A percentile compares a stretch with the other conserved stretches of the same genome.
Conservation (phyloP, 2,797 vertebrate genomes). For the Poecilia velifera region DNA sequence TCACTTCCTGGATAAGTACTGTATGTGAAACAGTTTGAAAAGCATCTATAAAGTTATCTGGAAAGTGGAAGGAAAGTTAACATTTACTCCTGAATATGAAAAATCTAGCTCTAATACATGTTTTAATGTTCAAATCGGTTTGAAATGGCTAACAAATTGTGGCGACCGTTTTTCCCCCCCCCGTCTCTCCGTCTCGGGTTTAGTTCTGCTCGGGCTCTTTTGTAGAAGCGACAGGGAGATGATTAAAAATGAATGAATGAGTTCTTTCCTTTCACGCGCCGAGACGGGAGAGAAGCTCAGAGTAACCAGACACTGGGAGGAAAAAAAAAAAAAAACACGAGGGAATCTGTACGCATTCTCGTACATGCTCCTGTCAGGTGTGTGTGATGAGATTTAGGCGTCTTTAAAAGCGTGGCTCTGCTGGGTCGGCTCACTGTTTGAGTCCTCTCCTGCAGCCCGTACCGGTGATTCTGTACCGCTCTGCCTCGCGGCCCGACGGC, state of each 20-base stretch:
- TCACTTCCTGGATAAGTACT: background rate
- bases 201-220: conserved; percentile 22
- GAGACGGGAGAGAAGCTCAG: conserved; percentile 56
- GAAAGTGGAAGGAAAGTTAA: background rate
- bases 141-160: background rate
- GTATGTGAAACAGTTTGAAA: background rate
- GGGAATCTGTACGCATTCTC: conserved; percentile 66
- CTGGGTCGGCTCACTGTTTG: conserved; percentile 29
- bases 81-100: background rate
- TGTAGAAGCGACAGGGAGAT: conserved; percentile 48
- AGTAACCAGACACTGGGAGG: conserved; percentile 76
- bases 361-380: conserved; percentile 58
- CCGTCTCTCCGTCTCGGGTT: conserved; percentile 19
- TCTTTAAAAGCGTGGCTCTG: conserved; percentile 27
- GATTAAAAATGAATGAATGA: conserved; percentile 84
- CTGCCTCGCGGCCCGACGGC: conserved; percentile 57
- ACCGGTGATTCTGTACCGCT: conserved; percentile 73
- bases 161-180: conserved; percentile 16
- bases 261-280: conserved; percentile 80
- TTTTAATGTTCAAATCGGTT: background rate
- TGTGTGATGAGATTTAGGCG: conserved; percentile 34
- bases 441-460: conserved; percentile 63
- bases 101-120: background rate
- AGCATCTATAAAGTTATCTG: background rate
- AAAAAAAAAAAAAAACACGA: conserved; percentile 2